Percentiles rank a stretch among this genome's conserved stretches.
phyloP scores from a whole-genome alignment of 2,797 vertebrate species.

The Masticophis lateralis region DNA sequence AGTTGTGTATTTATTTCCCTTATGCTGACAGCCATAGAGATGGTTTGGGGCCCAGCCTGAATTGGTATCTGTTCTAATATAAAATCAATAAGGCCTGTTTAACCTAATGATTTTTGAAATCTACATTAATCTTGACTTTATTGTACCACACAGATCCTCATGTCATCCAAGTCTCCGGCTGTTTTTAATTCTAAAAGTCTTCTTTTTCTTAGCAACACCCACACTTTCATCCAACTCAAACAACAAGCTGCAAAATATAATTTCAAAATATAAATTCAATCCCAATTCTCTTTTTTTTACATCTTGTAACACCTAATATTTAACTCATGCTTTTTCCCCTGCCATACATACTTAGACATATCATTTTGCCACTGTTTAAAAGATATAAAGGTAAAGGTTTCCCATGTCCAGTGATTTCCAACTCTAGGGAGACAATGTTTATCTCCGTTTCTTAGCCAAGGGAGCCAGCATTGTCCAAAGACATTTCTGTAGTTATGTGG shows the following conservation, averaged over 20 bases:
- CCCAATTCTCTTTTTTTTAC: neutral
- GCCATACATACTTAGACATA: neutral
- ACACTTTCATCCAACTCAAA: neutral
- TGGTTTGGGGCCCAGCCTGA: neutral
- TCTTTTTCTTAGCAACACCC: neutral
- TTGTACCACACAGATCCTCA: neutral
- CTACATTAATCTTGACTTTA: neutral
- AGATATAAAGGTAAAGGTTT: neutral
- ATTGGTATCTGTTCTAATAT: neutral
- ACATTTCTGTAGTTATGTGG: neutral
- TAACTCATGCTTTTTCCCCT: neutral
- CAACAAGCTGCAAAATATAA: neutral
- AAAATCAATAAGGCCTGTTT: neutral
- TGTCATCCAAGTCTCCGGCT: neutral
- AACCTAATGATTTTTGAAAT: neutral
- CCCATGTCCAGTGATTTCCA: neutral
- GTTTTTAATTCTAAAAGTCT: neutral
- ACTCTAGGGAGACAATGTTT: neutral
- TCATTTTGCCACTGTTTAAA: neutral
- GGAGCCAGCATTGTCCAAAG: neutral
- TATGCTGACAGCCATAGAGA: neutral
- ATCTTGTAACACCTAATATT: neutral
- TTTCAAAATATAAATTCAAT: neutral
- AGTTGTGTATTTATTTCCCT: neutral
- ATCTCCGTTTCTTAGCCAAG: neutral